Percentiles rank a stretch among this genome's conserved stretches.
These are phyloP conservation scores for Rhagologus leucostigma DNA, from an alignment of 2,113 vertebrate genomes.

Conservation along the genomic window DNA sequence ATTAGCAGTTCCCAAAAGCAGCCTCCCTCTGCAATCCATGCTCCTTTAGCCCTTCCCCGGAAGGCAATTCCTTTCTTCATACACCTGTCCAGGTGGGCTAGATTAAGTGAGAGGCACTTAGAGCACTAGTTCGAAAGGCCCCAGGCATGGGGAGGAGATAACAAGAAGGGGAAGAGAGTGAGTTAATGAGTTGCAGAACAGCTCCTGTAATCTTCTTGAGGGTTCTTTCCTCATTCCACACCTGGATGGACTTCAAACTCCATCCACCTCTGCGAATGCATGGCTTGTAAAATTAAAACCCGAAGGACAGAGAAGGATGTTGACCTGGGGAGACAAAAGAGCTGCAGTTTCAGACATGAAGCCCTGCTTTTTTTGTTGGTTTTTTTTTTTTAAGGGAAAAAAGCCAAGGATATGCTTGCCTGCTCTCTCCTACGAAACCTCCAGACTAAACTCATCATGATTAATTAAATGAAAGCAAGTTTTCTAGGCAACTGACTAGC, in stretches of 20 bases:
- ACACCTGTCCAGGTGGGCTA: slow-evolving; percentile 52
- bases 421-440: slow-evolving; percentile 43
- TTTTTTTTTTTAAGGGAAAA: background rate
- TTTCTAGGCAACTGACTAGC: slow-evolving; percentile 44
- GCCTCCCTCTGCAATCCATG: background rate
- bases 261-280: slow-evolving; percentile 30
- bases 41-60: slow-evolving; percentile 10
- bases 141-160: slow-evolving; percentile 22
- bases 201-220: slow-evolving; percentile 65
- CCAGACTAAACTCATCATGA: slow-evolving; percentile 60
- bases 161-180: slow-evolving; percentile 55
- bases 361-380: background rate
- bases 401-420: slow-evolving; percentile 22
- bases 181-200: slow-evolving; percentile 66
- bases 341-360: slow-evolving; percentile 56
- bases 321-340: slow-evolving; percentile 52
- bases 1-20: slow-evolving; percentile 54
- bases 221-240: slow-evolving; percentile 62
- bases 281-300: slow-evolving; percentile 56
- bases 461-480: slow-evolving; percentile 58
- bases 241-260: slow-evolving; percentile 66
- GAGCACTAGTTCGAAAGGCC: background rate
- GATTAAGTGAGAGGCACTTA: slow-evolving; percentile 50
- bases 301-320: slow-evolving; percentile 45
- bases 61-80: slow-evolving; percentile 49